These are phyloP conservation scores for Jaculus jaculus DNA, from an alignment of 2,113 vertebrate genomes.

Conservation along the genomic window DNA sequence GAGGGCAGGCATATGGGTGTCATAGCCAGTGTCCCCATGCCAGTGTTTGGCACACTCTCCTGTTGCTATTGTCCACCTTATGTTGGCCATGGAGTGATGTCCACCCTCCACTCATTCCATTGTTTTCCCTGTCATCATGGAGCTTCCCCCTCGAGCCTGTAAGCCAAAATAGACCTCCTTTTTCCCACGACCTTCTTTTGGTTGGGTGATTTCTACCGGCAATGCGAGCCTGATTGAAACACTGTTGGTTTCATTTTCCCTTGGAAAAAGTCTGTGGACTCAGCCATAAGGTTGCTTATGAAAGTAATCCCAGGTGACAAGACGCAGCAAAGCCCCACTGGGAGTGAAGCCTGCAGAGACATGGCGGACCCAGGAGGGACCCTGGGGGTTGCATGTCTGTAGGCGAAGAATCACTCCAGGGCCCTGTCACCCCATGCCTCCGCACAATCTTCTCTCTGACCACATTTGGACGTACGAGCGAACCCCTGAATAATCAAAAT, in stretches of 20 bases:
- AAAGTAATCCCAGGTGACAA: not conserved
- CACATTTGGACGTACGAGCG: not conserved
- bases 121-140: no score
- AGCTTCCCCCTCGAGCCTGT: no score
- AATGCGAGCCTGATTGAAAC: no score
- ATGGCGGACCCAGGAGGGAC: not conserved
- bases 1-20: no score
- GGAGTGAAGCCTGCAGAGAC: not conserved
- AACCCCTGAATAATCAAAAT: not conserved
- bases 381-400: not conserved
- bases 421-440: not conserved
- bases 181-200: no score
- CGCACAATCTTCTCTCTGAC: not conserved
- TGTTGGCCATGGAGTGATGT: no score
- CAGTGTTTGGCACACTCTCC: no score
- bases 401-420: not conserved
- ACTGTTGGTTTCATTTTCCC: not conserved
- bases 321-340: not conserved
- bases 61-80: no score
- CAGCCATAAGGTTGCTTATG: not conserved
- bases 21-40: no score
- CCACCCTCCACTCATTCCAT: no score
- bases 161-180: no score
- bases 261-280: slow-evolving; percentile 12
- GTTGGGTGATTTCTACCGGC: no score